Evolutionary conservation across 2,888 invertebrate genomes (phyloP), one percentile per base, ranked within the genome.

Genomic region (Andrena dorsata): DNA sequence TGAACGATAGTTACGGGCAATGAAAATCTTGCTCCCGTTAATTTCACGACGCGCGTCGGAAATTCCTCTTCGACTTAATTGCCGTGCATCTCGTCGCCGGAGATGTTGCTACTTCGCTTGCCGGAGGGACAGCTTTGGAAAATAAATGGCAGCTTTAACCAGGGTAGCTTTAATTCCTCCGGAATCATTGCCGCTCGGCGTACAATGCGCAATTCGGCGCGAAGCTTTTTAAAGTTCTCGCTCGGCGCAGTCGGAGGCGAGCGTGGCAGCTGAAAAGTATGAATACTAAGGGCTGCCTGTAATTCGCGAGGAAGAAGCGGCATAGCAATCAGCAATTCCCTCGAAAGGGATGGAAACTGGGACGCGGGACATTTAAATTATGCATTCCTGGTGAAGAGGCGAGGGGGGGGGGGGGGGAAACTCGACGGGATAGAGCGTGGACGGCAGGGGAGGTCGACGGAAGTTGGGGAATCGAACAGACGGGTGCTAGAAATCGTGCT

Each of bases 301-400:
- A 89, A 90, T 90, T 87, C 87, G 76, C 73, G 74, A 66, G 71
- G 78, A 77, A 76, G 74, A 65, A 58, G 51, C 88, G 85, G 90
- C 90, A 89, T 89, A 89, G 90, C 90, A 90, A 91, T 91, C 91
- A 90, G 88, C 89, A 85, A 82, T 87, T 82, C 87, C 56, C 82
- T 76, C 74, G 77, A 76, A 83, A 77, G 81, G 77, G 71, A 71
- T 77, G 76, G 85, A 91, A 91, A 91, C 89, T 91, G 80, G 91
- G 90, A 85, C 90, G 88, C 89, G 86, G 86, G 88, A 88, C 88
- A 88, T 90, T 90, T 91, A 90, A 91, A 91, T 91, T 91, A 91
- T 91, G 90, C 90, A 91, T 89, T 89, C 87, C 87, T 65, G 70
- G 65, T 64, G 84, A 81, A 83, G 82, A 82, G 82, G 82, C 65